Percentiles rank a stretch among this genome's conserved stretches.
These are phyloP conservation scores for Trichopria drosophilae DNA, from an alignment of 2,888 invertebrate genomes.

Conservation along the genomic window DNA sequence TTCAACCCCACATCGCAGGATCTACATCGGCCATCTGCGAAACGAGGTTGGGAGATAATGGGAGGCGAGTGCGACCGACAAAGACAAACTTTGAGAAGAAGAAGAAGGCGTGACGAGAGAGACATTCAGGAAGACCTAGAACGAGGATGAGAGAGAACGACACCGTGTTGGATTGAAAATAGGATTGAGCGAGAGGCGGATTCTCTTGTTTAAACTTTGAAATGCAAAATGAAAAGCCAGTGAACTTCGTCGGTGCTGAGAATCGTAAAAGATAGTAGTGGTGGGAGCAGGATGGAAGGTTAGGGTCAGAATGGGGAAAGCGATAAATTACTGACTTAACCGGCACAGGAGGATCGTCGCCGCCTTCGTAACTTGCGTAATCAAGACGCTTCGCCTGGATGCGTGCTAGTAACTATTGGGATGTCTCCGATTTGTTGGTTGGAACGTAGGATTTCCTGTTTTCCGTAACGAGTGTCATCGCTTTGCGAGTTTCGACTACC, in stretches of 20 bases:
- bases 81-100: too few species aligned
- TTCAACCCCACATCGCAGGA: too few species aligned
- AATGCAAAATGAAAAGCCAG: conserved; percentile 39
- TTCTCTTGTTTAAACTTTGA: conserved; percentile 45
- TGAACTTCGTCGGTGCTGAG: conserved; percentile 26
- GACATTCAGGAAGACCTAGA: too few species aligned
- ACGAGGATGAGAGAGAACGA: too few species aligned
- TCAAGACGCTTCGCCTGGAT: conserved; percentile 13
- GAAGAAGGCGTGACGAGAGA: too few species aligned
- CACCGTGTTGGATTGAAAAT: conserved; percentile 12
- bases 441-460: too few species aligned
- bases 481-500: too few species aligned
- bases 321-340: conserved; percentile 23
- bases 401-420: background rate
- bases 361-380: conserved; percentile 22
- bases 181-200: conserved; percentile 30
- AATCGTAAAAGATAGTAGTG: conserved; percentile 16
- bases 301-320: conserved; percentile 34
- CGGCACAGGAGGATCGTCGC: conserved; percentile 5
- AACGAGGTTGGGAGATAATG: too few species aligned
- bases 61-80: too few species aligned
- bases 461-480: too few species aligned
- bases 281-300: conserved; percentile 24
- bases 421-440: too few species aligned
- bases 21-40: too few species aligned